Evolutionary conservation across 2,888 invertebrate species (phyloP).

Genomic region (Zelleria hepariella): DNA sequence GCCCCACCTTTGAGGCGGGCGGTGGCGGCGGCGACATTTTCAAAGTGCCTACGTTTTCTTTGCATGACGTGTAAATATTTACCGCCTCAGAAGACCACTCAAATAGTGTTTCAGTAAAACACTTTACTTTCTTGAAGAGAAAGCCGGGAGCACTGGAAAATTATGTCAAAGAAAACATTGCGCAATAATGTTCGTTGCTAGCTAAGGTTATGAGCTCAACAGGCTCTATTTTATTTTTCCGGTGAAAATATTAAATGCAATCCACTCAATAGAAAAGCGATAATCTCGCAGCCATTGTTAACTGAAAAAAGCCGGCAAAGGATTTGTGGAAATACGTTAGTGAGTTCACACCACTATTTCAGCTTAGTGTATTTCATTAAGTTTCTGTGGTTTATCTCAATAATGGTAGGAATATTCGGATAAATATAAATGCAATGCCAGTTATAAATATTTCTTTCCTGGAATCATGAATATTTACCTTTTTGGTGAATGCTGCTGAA

Average conservation of each 20-base stretch:
- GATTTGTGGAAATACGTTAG: neutral
- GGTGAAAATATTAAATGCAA: no score
- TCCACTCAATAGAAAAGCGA: no score
- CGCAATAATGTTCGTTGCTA: no score
- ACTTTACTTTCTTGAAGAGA: neutral
- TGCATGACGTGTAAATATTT: neutral
- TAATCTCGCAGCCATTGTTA: neutral
- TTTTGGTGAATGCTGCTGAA: no score
- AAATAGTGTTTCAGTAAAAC: neutral
- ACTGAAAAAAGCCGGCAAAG: neutral
- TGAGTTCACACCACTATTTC: neutral
- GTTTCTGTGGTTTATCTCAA: neutral
- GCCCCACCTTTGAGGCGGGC: neutral
- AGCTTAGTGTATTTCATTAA: neutral
- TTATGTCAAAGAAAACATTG: no score
- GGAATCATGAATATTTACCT: neutral
- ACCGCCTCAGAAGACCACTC: neutral
- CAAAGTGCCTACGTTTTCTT: neutral
- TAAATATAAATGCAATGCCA: no score
- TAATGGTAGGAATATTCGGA: neutral
- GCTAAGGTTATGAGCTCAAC: no score
- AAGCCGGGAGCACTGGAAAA: no score
- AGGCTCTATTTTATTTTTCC: no score
- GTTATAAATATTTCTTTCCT: neutral
- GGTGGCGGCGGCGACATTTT: neutral